phyloP scores from a whole-genome alignment of 1,140 invertebrate species.

The Brachystomella parvula region DNA sequence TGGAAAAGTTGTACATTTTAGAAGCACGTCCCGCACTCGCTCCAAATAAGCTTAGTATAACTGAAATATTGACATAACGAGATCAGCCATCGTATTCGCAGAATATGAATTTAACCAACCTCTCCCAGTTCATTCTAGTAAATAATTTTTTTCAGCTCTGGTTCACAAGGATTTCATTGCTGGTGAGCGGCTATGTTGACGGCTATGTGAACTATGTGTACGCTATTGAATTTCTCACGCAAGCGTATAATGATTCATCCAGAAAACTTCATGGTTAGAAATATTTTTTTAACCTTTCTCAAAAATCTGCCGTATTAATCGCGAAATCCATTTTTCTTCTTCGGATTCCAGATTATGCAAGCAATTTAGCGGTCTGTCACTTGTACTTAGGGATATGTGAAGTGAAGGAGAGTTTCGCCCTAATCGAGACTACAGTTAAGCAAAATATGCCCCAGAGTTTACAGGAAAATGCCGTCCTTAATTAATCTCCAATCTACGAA shows the following conservation, averaged over 20 bases:
- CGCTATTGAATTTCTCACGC: conserved; percentile 68
- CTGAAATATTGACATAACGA: too few relatives aligned
- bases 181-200: conserved; percentile 73
- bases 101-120: conserved; percentile 83
- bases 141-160: too few relatives aligned
- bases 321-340: conserved; percentile 18
- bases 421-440: conserved; percentile 72
- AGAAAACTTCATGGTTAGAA: too few relatives aligned
- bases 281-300: too few relatives aligned
- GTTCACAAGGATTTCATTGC: too few relatives aligned
- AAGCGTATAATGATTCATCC: conserved; percentile 70
- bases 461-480: conserved; percentile 76
- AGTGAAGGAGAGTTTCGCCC: conserved; percentile 70
- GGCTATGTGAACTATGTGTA: conserved; percentile 84
- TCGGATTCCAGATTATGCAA: conserved; percentile 58
- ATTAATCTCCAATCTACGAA: conserved; percentile 86
- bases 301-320: neutral
- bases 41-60: conserved; percentile 48
- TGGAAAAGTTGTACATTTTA: conserved; percentile 64
- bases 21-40: conserved; percentile 75
- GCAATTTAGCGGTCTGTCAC: conserved; percentile 86
- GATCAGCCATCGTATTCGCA: conserved; percentile 27
- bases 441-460: conserved; percentile 69
- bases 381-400: conserved; percentile 82
- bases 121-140: conserved; percentile 78